Evolutionary conservation across 2,113 vertebrate species (phyloP).

Genomic region (Kobus ellipsiprymnus): DNA sequence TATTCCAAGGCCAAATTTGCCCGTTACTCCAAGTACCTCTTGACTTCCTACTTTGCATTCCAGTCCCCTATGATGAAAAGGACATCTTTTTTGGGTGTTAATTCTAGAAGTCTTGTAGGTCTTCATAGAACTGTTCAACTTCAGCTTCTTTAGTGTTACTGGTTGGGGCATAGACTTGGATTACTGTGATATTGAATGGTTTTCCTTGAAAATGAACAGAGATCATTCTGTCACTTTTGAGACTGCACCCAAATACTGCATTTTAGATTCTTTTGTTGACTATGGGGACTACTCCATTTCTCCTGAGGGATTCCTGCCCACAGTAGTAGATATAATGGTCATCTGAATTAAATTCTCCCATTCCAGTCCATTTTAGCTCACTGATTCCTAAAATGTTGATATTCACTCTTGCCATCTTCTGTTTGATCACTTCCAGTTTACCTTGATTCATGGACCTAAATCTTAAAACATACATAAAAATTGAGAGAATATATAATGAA

Average conservation of each 20-base stretch:
- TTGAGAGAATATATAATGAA: background rate
- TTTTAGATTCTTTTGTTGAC: background rate
- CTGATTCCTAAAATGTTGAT: background rate
- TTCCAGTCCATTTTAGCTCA: background rate
- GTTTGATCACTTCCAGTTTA: background rate
- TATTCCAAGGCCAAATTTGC: background rate
- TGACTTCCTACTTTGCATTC: background rate
- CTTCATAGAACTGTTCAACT: background rate
- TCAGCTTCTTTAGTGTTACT: background rate
- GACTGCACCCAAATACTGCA: background rate
- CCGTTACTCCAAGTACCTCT: background rate
- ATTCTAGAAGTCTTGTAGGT: background rate
- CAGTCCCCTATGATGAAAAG: background rate
- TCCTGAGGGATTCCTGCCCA: background rate
- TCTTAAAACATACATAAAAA: background rate
- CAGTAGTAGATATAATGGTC: background rate
- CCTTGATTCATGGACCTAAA: background rate
- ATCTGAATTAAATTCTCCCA: background rate
- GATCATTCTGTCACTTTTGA: background rate
- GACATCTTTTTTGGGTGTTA: background rate
- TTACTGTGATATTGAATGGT: background rate
- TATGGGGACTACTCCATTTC: background rate
- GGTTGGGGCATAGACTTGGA: background rate
- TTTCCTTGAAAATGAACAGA: background rate
- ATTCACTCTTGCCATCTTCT: background rate